These are phyloP conservation scores for Drusus annulatus DNA, from an alignment of 1,140 invertebrate species.

Conservation along the genomic window DNA sequence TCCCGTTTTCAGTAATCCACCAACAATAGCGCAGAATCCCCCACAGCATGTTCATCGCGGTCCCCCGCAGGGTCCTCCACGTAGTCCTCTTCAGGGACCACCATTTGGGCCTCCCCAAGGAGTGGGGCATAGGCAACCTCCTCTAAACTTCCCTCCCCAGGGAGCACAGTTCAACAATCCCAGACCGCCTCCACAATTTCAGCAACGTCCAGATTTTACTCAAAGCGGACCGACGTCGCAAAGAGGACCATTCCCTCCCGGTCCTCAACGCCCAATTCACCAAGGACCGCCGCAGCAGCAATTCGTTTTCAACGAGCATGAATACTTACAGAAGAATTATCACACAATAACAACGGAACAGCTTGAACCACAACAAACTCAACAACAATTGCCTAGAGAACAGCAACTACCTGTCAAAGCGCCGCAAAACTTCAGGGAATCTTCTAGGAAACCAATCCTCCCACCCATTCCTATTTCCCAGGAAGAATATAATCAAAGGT, in stretches of 20 bases:
- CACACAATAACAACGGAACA: slow-evolving; percentile 71
- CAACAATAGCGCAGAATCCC: slow-evolving; percentile 61
- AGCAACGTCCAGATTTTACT: slow-evolving; percentile 47
- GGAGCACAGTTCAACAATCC: slow-evolving; percentile 15
- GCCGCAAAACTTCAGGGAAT: slow-evolving; percentile 61
- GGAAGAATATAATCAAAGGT: slow-evolving; percentile 58
- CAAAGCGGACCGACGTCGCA: slow-evolving; percentile 51
- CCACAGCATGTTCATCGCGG: slow-evolving; percentile 63
- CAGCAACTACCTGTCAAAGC: slow-evolving; percentile 63
- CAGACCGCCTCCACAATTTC: slow-evolving; percentile 47
- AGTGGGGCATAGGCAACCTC: slow-evolving; percentile 46
- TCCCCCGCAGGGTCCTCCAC: slow-evolving; percentile 62
- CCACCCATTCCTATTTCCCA: slow-evolving; percentile 56
- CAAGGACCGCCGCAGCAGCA: slow-evolving; percentile 62
- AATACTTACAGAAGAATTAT: slow-evolving; percentile 72
- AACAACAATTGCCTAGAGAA: slow-evolving; percentile 61
- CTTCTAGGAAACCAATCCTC: slow-evolving; percentile 63
- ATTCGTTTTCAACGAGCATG: slow-evolving; percentile 68
- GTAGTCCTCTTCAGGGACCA: slow-evolving; percentile 63
- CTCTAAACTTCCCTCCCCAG: slow-evolving; percentile 40
- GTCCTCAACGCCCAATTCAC: slow-evolving; percentile 67
- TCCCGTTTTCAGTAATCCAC: slow-evolving; percentile 57
- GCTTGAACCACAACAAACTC: slow-evolving; percentile 60
- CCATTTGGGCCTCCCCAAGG: slow-evolving; percentile 53
- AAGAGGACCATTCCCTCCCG: slow-evolving; percentile 61